These are phyloP conservation scores for honey bee (Apis mellifera) DNA, from an alignment of 1,140 invertebrate genomes.

Conservation along the genomic window Amel_HAv3.1 CM009936.2:7738501-7739000, in stretches of 20 bases:
- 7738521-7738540: too few species aligned
- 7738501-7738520: too few species aligned
- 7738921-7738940: conserved; percentile 34
- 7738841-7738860: not conserved
- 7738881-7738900: conserved; percentile 61
- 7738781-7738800: conserved; percentile 23
- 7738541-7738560: too few species aligned
- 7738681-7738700: too few species aligned
- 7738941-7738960: conserved; percentile 47
- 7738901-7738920: conserved; percentile 49
- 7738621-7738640: too few species aligned
- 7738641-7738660: too few species aligned
- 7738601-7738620: too few species aligned
- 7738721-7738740: not conserved
- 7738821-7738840: conserved; percentile 32
- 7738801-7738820: conserved; percentile 25
- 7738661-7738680: too few species aligned
- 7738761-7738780: conserved; percentile 1
- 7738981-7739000: conserved; percentile 10
- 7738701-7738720: not conserved
- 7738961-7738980: conserved; percentile 21
- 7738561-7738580: too few species aligned
- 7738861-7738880: conserved; percentile 30
- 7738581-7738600: too few species aligned
- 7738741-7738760: not conserved